Evolutionary conservation across 2,888 invertebrate genomes (phyloP).

Genomic region (Conomelus anceps): DNA sequence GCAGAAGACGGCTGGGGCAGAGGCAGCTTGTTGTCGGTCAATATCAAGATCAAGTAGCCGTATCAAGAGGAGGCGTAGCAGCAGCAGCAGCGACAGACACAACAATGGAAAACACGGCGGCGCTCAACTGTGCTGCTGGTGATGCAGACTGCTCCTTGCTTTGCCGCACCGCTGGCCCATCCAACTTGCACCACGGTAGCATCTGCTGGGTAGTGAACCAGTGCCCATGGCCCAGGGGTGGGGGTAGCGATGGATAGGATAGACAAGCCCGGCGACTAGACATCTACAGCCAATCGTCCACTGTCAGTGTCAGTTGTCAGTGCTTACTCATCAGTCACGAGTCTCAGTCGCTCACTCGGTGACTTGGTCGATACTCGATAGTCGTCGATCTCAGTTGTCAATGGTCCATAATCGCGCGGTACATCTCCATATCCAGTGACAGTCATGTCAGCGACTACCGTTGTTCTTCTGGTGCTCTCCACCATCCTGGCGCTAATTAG

Average conservation of each 20-base stretch:
- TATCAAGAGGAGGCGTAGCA: too few species aligned
- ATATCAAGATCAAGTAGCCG: background rate
- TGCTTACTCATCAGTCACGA: background rate
- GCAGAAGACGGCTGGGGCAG: background rate
- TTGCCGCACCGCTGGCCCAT: too few species aligned
- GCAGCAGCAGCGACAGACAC: background rate
- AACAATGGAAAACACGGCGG: background rate
- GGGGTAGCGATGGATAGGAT: background rate
- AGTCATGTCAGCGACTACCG: background rate
- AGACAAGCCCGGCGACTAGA: background rate
- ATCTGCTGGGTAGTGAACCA: background rate
- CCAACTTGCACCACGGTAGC: background rate
- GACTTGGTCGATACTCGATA: too few species aligned
- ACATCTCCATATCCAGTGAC: background rate
- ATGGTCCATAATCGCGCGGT: background rate
- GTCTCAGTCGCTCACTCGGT: too few species aligned
- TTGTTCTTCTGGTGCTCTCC: background rate
- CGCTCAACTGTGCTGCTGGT: too few species aligned
- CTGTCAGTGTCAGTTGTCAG: background rate
- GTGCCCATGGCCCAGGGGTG: background rate
- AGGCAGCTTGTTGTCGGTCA: background rate
- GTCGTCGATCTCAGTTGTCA: too few species aligned
- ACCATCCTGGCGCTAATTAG: background rate
- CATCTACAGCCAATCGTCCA: background rate
- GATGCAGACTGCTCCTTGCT: background rate